Base-by-base conservation (phyloP, 2,797 vertebrate genomes). In the Chiroxiphia lanceolata region DNA sequence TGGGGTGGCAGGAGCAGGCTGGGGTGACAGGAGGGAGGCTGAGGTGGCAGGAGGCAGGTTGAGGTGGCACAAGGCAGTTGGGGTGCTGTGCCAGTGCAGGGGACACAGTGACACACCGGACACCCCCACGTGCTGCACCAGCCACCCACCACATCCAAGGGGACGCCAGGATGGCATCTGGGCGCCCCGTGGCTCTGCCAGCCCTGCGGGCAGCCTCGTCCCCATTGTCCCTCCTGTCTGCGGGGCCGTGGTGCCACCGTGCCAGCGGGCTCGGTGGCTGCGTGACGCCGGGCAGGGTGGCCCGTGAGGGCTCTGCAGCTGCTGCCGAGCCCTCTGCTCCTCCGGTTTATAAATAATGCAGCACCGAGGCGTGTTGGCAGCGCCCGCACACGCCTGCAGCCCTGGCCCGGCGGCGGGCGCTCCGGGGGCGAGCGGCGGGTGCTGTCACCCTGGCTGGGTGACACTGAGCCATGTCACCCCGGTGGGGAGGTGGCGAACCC, bases 291-390 rank as follows among this genome's bases (percentile, higher is more conserved):
- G 93, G 95, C 90, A 83, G 92, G 94, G 94, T 59, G 89, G 94
- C 82, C 80, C 59, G 31, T 7, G 45, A 94, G 95, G 89, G 77
- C 59, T 77, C 87, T 78, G 87, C 97, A 97, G 98, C 97, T 97
- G 96, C 97, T 75, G 89, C 96, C 67, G 65, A 76, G 56, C 91
- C 89, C 90, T 51, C 67, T 88, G 96, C 75, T 95, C 83, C 91
- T 78, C 95, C 22, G 31, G 92, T 97, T 97, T 97, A 97, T 97
- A 97, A 98, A 98, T 98, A 97, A 98, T 97, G 97, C 97, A 97
- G 96, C 87, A 48, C 75, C 60, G 29, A 87, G 95, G 96, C 72
- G 69, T 13, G 78, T 54, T 96, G 95, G 95, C 96, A 96, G 77
- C 17, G 56, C 90, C 83, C 59, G 22, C 90, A 51, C 82, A 36